Conservation (phyloP, 2,888 invertebrate genomes). For the Pyralis farinalis region DNA sequence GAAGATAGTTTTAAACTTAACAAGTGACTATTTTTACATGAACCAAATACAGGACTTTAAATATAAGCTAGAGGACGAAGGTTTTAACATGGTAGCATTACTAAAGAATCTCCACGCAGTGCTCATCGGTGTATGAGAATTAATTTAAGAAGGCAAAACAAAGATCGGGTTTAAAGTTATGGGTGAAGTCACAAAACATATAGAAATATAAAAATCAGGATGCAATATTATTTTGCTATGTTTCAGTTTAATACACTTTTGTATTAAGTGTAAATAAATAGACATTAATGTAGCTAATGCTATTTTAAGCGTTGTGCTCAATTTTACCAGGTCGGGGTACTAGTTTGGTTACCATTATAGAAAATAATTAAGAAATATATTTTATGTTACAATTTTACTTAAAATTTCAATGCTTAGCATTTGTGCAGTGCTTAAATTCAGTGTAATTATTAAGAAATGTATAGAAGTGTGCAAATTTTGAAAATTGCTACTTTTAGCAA, state of each 20-base stretch:
- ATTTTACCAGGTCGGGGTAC: conserved; percentile 7
- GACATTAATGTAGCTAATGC: background rate
- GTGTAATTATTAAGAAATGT: too few relatives aligned
- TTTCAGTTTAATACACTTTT: background rate
- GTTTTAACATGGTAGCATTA: background rate
- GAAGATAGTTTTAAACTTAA: background rate
- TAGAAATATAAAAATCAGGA: too few relatives aligned
- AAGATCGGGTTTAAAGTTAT: too few relatives aligned
- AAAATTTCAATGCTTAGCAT: conserved; percentile 5
- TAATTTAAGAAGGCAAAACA: too few relatives aligned
- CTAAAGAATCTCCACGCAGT: too few relatives aligned
- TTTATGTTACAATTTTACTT: conserved; percentile 6
- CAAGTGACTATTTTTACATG: background rate
- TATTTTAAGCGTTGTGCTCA: conserved; percentile 11
- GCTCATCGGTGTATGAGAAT: too few relatives aligned
- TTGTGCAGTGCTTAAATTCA: conserved; percentile 8
- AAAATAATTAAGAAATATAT: background rate
- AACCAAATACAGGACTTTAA: background rate
- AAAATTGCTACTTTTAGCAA: conserved; percentile 4
- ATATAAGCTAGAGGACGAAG: too few relatives aligned
- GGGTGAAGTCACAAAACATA: too few relatives aligned
- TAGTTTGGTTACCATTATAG: background rate
- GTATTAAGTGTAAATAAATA: conserved; percentile 4
- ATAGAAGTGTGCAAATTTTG: too few relatives aligned
- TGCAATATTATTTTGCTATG: background rate